Percentiles rank a stretch among this genome's conserved stretches.
phyloP scores from a whole-genome alignment of 1,140 invertebrate species.

The Drosophila pseudoobscura region DNA sequence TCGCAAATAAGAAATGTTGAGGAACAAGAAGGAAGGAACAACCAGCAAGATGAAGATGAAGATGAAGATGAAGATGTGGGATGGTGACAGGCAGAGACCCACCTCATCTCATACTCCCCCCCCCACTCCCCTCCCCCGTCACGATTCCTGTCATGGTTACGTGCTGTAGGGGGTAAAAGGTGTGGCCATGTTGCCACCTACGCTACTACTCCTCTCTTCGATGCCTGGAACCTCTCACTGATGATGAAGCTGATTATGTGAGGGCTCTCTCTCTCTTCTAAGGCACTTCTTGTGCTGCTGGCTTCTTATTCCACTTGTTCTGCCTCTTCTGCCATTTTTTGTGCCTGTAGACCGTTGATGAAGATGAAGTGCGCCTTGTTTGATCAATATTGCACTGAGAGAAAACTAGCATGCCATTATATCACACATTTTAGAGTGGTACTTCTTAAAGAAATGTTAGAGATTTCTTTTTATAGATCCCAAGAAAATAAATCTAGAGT shows the following conservation, averaged over 20 bases:
- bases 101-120: too few relatives aligned
- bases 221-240: conserved; percentile 19
- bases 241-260: conserved; percentile 74
- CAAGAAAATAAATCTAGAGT: background rate
- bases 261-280: conserved; percentile 3
- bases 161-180: conserved; percentile 28
- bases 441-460: background rate
- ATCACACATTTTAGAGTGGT: background rate
- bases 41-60: conserved; percentile 18
- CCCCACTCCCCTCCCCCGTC: background rate
- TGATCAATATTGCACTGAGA: conserved; percentile 62
- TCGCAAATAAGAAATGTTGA: conserved; percentile 16
- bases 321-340: conserved; percentile 36
- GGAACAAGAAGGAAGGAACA: conserved; percentile 13
- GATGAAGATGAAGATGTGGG: conserved; percentile 25
- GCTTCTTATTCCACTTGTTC: background rate
- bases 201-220: background rate
- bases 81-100: conserved; percentile 13
- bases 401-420: background rate
- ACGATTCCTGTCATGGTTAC: conserved; percentile 40
- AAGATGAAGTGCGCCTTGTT: conserved; percentile 65
- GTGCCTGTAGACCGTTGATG: conserved; percentile 41
- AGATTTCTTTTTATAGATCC: too few relatives aligned
- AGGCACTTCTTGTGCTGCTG: conserved; percentile 1
- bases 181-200: conserved; percentile 43